phyloP scores from a whole-genome alignment of 2,113 vertebrate genomes.

The Oreochromis tanganicae region DNA sequence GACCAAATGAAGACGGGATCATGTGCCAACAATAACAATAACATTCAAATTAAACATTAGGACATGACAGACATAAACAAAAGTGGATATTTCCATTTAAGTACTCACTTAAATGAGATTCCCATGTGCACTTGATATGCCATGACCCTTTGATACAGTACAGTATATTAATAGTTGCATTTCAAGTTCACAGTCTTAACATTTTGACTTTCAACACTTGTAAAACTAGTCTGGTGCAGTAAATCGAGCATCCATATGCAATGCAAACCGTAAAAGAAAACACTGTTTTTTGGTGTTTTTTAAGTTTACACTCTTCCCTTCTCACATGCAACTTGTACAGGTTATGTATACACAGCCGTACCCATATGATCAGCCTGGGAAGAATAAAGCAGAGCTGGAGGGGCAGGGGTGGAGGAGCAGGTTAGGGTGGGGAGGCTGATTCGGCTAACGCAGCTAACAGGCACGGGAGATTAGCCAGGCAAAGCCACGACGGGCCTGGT shows the following conservation, averaged over 20 bases:
- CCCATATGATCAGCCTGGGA: constrained; percentile 28
- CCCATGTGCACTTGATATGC: constrained; percentile 66
- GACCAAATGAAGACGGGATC: constrained; percentile 44
- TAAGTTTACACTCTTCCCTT: not conserved
- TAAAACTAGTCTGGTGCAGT: not conserved
- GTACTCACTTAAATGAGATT: constrained; percentile 84
- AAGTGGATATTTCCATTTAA: constrained; percentile 78
- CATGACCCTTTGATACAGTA: constrained; percentile 56
- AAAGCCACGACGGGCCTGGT: constrained; percentile 41
- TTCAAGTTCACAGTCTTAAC: not conserved
- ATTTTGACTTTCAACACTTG: not conserved
- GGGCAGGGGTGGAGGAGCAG: constrained; percentile 2
- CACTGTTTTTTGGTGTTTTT: not conserved
- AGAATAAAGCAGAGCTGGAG: constrained; percentile 30
- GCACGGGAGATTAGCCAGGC: constrained; percentile 24
- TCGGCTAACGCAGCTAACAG: not conserved
- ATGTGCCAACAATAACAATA: constrained; percentile 27
- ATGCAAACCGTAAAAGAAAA: not conserved
- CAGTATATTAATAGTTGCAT: constrained; percentile 11
- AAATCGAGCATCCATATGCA: constrained; percentile 14
- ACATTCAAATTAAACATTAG: constrained; percentile 41
- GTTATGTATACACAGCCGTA: constrained; percentile 15
- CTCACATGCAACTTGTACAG: constrained; percentile 27
- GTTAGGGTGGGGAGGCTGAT: not conserved
- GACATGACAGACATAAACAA: constrained; percentile 64